phyloP scores from a whole-genome alignment of 2,888 invertebrate species.

The Pristionchus entomophagus region DNA sequence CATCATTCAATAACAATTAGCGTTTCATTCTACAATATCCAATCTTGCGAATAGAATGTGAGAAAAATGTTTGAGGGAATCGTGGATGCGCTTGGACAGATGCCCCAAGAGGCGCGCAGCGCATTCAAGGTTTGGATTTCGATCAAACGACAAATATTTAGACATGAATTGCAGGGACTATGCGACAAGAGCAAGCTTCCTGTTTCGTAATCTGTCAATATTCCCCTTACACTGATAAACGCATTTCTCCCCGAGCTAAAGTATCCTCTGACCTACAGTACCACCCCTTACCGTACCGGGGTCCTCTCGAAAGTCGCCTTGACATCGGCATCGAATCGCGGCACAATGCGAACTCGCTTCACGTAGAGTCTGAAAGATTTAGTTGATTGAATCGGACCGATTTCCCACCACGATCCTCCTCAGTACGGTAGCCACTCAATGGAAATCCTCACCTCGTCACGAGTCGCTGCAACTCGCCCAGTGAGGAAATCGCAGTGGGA shows the following conservation, averaged over 20 bases:
- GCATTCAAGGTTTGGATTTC: background rate
- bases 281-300: constrained; percentile 41
- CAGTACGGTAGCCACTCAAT: background rate
- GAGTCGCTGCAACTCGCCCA: constrained; percentile 90
- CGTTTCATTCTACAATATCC: background rate
- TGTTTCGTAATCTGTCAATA: background rate
- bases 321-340: constrained; percentile 68
- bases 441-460: constrained; percentile 83
- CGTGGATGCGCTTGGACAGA: background rate
- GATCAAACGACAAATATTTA: background rate
- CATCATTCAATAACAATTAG: background rate
- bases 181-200: constrained; percentile 24
- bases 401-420: background rate
- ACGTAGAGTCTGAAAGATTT: background rate
- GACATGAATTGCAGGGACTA: background rate
- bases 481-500: constrained; percentile 84
- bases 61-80: too few relatives aligned
- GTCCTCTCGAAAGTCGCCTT: constrained; percentile 60
- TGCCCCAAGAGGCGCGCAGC: background rate
- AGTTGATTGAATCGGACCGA: background rate
- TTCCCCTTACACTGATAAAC: background rate
- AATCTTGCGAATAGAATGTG: too few relatives aligned
- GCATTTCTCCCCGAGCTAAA: background rate
- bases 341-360: constrained; percentile 63
- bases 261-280: background rate